These are phyloP conservation scores for Eufriesea mexicana DNA, from an alignment of 1,140 invertebrate species.

Conservation along the genomic window DNA sequence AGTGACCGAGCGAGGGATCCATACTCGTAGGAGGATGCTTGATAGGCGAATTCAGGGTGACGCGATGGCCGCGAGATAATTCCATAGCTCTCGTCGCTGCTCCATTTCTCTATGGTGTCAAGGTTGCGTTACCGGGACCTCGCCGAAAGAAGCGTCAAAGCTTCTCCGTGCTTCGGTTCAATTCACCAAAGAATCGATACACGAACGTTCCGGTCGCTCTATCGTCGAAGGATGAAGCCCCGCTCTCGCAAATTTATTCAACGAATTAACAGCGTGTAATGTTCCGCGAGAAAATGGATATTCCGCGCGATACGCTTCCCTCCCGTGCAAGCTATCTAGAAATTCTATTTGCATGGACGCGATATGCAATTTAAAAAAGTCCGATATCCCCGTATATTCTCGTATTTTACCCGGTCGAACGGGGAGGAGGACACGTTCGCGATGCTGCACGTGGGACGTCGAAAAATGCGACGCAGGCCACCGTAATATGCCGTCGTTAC, in stretches of 20 bases:
- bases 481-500: conserved; percentile 4
- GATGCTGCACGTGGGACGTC: not conserved
- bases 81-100: not conserved
- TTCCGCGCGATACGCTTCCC: too few relatives aligned
- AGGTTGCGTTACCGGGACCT: not conserved
- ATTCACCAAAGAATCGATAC: not conserved
- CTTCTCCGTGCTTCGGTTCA: not conserved
- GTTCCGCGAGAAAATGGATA: not conserved
- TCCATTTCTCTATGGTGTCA: conserved; percentile 11
- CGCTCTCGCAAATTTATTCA: not conserved
- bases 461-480: not conserved
- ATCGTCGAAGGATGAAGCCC: not conserved
- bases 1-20: not conserved
- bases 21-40: not conserved
- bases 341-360: not conserved
- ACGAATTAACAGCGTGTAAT: not conserved
- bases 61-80: not conserved
- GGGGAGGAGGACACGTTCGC: not conserved
- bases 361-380: not conserved
- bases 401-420: not conserved
- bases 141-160: not conserved
- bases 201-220: too few relatives aligned
- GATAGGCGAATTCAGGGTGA: not conserved
- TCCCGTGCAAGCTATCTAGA: too few relatives aligned
- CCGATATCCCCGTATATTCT: too few relatives aligned